These are phyloP conservation scores for Chouioia cunea DNA, from an alignment of 2,888 invertebrate genomes.

Conservation along the genomic window DNA sequence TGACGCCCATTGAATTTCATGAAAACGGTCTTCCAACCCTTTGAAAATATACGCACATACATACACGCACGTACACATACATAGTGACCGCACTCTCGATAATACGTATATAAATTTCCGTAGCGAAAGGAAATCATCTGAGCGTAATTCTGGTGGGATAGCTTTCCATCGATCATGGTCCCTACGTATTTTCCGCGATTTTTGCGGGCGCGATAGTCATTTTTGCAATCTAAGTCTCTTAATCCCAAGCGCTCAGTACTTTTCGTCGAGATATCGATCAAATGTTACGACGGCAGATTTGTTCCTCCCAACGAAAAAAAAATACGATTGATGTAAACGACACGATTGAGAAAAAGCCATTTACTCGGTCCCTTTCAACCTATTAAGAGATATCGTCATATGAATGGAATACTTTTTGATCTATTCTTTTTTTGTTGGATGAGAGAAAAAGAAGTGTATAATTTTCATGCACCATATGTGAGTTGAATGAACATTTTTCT, in stretches of 20 bases:
- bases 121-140: too few species aligned
- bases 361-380: slow-evolving; percentile 28
- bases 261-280: slow-evolving; percentile 24
- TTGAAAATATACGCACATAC: too few species aligned
- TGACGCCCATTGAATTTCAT: too few species aligned
- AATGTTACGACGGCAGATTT: slow-evolving; percentile 19
- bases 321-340: background rate
- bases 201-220: slow-evolving; percentile 5
- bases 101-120: too few species aligned
- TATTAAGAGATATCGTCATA: slow-evolving; percentile 33
- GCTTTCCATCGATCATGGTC: too few species aligned
- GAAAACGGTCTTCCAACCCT: too few species aligned
- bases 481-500: too few species aligned
- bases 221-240: slow-evolving; percentile 18
- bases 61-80: too few species aligned
- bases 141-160: too few species aligned
- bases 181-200: background rate
- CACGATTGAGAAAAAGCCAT: slow-evolving; percentile 39
- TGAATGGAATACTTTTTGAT: slow-evolving; percentile 7
- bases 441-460: too few species aligned
- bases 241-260: slow-evolving; percentile 1
- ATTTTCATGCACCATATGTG: too few species aligned
- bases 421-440: background rate
- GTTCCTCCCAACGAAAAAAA: slow-evolving; percentile 10
- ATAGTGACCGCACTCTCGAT: too few species aligned